Percentiles rank a stretch among this genome's conserved stretches.
phyloP scores from a whole-genome alignment of 2,113 vertebrate species.

The Dasyurus viverrinus region DNA sequence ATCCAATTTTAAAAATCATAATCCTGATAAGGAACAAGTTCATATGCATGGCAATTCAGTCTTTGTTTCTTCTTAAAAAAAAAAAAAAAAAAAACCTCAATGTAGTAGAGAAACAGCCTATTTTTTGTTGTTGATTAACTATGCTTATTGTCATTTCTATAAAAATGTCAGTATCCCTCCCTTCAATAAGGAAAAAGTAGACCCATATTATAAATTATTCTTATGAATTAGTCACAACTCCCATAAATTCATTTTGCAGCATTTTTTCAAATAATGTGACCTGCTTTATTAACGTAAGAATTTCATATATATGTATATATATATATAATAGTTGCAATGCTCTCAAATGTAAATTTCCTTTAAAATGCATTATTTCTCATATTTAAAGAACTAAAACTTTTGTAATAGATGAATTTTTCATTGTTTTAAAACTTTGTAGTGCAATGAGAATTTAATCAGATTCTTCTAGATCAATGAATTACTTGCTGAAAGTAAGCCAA shows the following conservation, averaged over 20 bases:
- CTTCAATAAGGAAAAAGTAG: neutral
- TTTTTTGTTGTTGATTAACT: neutral
- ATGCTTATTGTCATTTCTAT: conserved; percentile 2
- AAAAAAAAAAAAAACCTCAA: neutral
- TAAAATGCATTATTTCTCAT: neutral
- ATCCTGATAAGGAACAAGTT: neutral
- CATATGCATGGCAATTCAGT: neutral
- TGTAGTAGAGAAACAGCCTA: neutral
- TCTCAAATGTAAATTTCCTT: neutral
- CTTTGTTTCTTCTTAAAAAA: neutral
- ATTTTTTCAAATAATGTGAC: neutral
- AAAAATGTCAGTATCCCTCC: neutral
- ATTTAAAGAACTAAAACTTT: neutral
- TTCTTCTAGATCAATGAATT: neutral
- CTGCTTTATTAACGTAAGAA: neutral
- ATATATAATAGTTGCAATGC: neutral
- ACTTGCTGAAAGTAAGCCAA: neutral
- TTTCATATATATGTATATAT: neutral
- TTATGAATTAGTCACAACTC: neutral
- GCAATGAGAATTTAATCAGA: neutral
- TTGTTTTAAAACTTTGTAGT: neutral
- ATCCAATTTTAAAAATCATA: conserved; percentile 11
- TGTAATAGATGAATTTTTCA: neutral
- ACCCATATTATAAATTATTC: neutral
- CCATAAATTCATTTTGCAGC: neutral